These are phyloP conservation scores for Cherax quadricarinatus DNA, from an alignment of 1,140 invertebrate species.

Conservation along the genomic window DNA sequence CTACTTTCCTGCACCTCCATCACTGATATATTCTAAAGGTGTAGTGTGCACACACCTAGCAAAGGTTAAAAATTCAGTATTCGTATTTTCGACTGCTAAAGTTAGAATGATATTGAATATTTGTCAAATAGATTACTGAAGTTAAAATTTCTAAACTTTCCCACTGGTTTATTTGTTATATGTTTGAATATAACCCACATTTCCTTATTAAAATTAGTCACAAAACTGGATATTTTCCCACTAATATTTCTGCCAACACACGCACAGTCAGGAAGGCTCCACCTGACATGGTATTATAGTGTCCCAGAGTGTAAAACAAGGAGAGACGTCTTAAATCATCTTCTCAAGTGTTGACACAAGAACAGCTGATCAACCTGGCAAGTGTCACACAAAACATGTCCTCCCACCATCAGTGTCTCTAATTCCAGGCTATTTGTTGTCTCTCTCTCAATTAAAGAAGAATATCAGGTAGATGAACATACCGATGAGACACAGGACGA, in stretches of 20 bases:
- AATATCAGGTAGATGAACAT: slow-evolving; percentile 72
- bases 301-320: no score
- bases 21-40: background rate
- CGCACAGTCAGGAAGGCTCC: no score
- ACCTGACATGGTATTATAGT: no score
- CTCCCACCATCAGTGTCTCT: background rate
- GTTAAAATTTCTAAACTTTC: no score
- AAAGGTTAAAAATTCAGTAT: no score
- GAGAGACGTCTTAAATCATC: no score
- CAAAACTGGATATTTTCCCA: no score
- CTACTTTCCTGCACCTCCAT: slow-evolving; percentile 54
- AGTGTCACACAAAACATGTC: background rate
- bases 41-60: background rate
- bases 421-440: background rate
- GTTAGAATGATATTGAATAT: background rate
- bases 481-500: slow-evolving; percentile 60
- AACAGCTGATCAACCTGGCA: background rate
- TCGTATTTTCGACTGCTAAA: background rate
- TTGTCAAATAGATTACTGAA: background rate
- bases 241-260: no score
- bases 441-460: slow-evolving; percentile 57
- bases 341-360: background rate
- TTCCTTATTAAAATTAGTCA: no score
- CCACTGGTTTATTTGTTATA: no score
- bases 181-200: no score